Evolutionary conservation across 2,888 invertebrate genomes (phyloP), one percentile per base, ranked within the genome.

Genomic region (Anticlea derivata): DNA sequence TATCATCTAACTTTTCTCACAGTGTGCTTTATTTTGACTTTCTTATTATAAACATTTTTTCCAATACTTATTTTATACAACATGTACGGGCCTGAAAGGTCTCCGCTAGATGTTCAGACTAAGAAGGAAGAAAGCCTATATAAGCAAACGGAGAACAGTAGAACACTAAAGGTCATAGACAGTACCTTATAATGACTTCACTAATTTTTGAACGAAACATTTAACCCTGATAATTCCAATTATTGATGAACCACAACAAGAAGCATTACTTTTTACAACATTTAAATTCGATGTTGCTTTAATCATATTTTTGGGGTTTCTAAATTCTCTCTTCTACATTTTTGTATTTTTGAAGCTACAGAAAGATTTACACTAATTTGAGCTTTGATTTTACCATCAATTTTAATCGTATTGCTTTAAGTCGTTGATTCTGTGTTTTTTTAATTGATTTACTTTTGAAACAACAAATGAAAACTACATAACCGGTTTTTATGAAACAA

Each of bases 11-110:
- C 81, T 73, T 86, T 90, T 89, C 79, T 90, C 90, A 90, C 90
- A 90, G 90, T 87, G 75, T 84, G 90, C 90, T 90, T 90, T 85
- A 88, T 87, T 87, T 88, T 90, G 90, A 90, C 90, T 87, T 83
- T 69, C 73, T 80, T 85, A 83, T 77, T 80, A 86, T 82, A 78
- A 86, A 86, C 81, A 83, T 67, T 81, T 74, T n/a, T 72, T 70
- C 68, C 67, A 69, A 81, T 86, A 86, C 74, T 80, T 86, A 88
- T 80, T 81, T 83, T 61, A 60, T 52, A 65, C 69, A 65, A 73
- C 47, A 68, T 26, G n/a, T n/a, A 68, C 63, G 65, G 68, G 64
- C 60, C 61, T 58, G 52, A 52, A 27, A 38, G 49, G 59, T 43
- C 60, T 63, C 58, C 50, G 58, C 38, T 50, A 47, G 47, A 50